phyloP scores from a whole-genome alignment of 2,888 invertebrate species.

The Polietes domitor region DNA sequence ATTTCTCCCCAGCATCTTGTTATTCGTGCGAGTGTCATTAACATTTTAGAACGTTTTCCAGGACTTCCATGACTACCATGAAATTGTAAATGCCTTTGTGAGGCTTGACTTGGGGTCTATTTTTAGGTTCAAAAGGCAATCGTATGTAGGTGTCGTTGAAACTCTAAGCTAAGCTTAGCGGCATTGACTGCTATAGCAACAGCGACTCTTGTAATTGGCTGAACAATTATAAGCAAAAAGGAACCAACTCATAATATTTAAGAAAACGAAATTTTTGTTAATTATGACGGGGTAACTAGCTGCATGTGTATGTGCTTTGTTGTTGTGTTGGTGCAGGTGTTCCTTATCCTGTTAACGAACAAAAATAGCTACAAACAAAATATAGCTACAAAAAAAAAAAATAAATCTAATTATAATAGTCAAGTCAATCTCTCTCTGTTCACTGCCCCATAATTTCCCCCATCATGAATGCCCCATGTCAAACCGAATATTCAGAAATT shows the following conservation, averaged over 20 bases:
- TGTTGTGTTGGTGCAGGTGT: no score
- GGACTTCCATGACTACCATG: conserved; percentile 34
- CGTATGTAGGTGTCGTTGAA: not conserved
- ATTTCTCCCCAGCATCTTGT: not conserved
- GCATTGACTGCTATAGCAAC: not conserved
- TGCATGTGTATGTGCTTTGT: no score
- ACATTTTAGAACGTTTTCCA: conserved; percentile 32
- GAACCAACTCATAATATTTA: no score
- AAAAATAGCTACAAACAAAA: not conserved
- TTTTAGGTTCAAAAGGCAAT: conserved; percentile 3
- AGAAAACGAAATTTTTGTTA: no score
- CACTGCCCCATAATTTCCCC: no score
- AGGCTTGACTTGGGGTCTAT: conserved; percentile 48
- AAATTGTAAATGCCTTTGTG: conserved; percentile 38
- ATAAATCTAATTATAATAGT: no score
- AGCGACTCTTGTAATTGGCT: not conserved
- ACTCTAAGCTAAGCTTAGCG: conserved; percentile 45
- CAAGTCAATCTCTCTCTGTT: no score
- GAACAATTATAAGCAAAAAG: no score
- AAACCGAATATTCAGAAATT: no score
- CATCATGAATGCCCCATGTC: no score
- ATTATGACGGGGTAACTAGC: no score
- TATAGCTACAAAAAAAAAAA: no score
- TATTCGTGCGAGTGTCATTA: conserved; percentile 40
- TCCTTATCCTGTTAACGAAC: not conserved